Evolutionary conservation across 2,797 vertebrate genomes (phyloP), one percentile per base, ranked within the genome.

Genomic region (Catharus ustulatus): DNA sequence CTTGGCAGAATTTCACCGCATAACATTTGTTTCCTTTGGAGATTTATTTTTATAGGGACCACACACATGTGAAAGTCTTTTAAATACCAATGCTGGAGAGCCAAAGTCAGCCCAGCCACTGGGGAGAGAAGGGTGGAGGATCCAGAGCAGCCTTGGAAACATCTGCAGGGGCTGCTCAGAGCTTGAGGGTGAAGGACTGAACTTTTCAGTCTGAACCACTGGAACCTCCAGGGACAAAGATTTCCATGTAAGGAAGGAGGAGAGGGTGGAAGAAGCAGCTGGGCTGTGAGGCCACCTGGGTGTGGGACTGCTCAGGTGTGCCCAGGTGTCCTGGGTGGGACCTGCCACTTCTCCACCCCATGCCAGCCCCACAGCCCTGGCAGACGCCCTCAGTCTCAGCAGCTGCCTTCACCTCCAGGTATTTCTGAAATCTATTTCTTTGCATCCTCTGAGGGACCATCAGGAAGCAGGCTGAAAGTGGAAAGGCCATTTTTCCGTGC

Each of bases 1-100:
- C 81, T 94, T 96, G 93, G 94, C 94, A 84, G 77, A 68, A 42
- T 91, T 93, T 93, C 89, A 95, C 80, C 72, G 89, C 49, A 62
- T 68, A 96, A 82, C 77, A 79, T 96, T 95, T 91, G 72, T 92
- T 95, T 95, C 87, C 95, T 95, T 92, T 84, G 58, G 83, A 96
- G 87, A 93, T 94, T 95, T 97, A 82, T 93, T 96, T 96, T 96
- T 91, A 90, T 48, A 85, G 61, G 77, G 94, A 97, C 95, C 95
- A 96, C 95, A 94, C 93, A 77, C 95, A 95, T 89, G 72, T 88
- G 74, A 89, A 95, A 87, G 93, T 58, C 77, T 87, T 94, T 94
- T 77, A 93, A 94, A 95, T 61, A 89, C n/a, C 69, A 51, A 0
- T 24, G 42, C 16, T 79, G 46, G 73, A 61, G 43, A 90, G 85